Percentiles rank a stretch among this genome's conserved stretches.
Conservation (phyloP, 2,113 vertebrate species). For the Pseudopipra pipra region DNA sequence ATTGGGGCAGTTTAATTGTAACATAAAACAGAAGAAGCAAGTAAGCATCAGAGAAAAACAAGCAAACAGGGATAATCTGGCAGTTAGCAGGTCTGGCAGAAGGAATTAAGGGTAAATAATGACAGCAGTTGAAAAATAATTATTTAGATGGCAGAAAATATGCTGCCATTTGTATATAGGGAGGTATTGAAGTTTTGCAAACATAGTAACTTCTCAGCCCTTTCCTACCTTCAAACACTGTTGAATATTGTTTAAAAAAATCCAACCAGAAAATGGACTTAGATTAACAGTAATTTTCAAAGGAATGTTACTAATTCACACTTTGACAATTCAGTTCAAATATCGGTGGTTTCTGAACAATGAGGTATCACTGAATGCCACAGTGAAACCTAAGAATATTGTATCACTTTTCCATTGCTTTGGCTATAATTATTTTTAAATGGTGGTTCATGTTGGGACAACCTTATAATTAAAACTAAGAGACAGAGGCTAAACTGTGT, state of each 20-base stretch:
- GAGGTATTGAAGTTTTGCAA: neutral
- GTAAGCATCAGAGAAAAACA: neutral
- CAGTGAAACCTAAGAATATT: slow-evolving; percentile 11
- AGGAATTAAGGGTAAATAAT: slow-evolving; percentile 13
- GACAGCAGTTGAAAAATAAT: neutral
- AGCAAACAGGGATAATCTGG: neutral
- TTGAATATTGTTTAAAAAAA: neutral
- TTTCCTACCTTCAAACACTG: neutral
- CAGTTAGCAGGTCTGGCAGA: neutral
- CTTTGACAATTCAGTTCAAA: slow-evolving; percentile 22
- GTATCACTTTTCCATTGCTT: slow-evolving; percentile 27
- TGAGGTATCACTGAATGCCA: neutral
- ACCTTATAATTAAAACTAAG: slow-evolving; percentile 12
- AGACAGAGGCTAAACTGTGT: neutral
- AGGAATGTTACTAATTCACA: slow-evolving; percentile 27
- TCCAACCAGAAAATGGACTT: neutral
- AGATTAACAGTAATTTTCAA: slow-evolving; percentile 16
- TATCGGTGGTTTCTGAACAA: slow-evolving; percentile 19
- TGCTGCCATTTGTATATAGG: neutral
- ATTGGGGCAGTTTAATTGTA: neutral
- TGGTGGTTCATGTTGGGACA: slow-evolving; percentile 17
- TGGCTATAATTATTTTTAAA: slow-evolving; percentile 37
- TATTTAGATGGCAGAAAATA: neutral
- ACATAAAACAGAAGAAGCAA: slow-evolving; percentile 12
- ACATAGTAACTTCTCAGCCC: neutral